phyloP scores from a whole-genome alignment of 2,113 vertebrate species.

The Hydrolagus affinis region DNA sequence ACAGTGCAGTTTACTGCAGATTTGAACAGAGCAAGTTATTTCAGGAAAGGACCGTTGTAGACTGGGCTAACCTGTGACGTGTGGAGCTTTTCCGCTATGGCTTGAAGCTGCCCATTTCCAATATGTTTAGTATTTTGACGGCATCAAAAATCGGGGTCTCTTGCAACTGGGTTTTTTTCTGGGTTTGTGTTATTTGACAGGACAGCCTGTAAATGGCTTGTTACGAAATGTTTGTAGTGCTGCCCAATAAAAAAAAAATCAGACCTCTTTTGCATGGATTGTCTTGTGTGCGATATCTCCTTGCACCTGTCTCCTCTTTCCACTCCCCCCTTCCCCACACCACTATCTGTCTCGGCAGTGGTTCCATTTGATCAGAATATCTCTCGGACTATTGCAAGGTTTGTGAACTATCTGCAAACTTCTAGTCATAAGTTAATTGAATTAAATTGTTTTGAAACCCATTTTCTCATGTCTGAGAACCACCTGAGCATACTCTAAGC shows the following conservation, averaged over 20 bases:
- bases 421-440: background rate
- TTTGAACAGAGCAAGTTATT: background rate
- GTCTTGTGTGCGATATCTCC: too few species aligned
- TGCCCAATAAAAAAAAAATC: background rate
- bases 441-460: too few species aligned
- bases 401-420: background rate
- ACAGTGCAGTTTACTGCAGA: slow-evolving; percentile 20
- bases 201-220: slow-evolving; percentile 38
- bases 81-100: background rate
- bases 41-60: background rate
- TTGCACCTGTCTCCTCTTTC: too few species aligned
- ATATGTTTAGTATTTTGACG: background rate
- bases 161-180: background rate
- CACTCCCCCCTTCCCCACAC: background rate
- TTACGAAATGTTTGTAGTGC: background rate
- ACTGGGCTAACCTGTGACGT: background rate
- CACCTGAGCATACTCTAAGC: too few species aligned
- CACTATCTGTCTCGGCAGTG: background rate
- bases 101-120: background rate
- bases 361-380: background rate
- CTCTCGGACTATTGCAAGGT: background rate
- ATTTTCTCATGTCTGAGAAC: too few species aligned
- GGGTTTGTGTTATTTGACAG: slow-evolving; percentile 8
- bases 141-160: background rate
- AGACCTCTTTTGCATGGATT: background rate